Evolutionary conservation across 2,888 invertebrate genomes (phyloP).

Genomic region (Belgica antarctica): DNA sequence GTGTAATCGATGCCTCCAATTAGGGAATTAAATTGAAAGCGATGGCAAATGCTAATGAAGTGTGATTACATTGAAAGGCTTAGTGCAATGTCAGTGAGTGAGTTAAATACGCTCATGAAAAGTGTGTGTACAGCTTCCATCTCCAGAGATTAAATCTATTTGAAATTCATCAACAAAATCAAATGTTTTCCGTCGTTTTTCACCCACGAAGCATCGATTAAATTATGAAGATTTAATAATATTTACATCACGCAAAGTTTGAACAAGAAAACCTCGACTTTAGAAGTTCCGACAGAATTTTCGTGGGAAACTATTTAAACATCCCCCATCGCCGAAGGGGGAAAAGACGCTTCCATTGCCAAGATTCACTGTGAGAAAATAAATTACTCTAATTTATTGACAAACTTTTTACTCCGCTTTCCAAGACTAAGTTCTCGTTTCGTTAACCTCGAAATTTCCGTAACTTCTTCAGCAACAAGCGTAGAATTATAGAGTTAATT

Average conservation of each 20-base stretch:
- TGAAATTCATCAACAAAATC: too few species aligned
- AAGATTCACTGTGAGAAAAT: background rate
- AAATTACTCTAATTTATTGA: conserved; percentile 22
- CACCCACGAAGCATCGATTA: too few species aligned
- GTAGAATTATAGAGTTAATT: background rate
- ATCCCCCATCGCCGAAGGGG: background rate
- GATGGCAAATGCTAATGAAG: too few species aligned
- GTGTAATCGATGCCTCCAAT: background rate
- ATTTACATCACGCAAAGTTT: too few species aligned
- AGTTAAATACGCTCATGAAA: too few species aligned
- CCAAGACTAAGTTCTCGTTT: background rate
- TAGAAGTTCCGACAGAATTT: background rate
- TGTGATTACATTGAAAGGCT: too few species aligned
- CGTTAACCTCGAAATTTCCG: conserved; percentile 12
- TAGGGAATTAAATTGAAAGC: background rate
- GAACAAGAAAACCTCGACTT: conserved; percentile 2
- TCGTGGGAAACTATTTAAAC: conserved; percentile 2
- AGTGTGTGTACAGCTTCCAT: too few species aligned
- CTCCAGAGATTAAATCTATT: too few species aligned
- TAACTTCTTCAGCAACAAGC: background rate
- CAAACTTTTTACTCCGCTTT: conserved; percentile 1
- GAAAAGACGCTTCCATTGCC: background rate
- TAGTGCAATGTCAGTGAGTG: too few species aligned
- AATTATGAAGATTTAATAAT: too few species aligned
- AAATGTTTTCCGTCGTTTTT: too few species aligned